Percentiles rank a stretch among this genome's conserved stretches.
phyloP scores from a whole-genome alignment of 2,888 invertebrate species.

The Morpho achilles region DNA sequence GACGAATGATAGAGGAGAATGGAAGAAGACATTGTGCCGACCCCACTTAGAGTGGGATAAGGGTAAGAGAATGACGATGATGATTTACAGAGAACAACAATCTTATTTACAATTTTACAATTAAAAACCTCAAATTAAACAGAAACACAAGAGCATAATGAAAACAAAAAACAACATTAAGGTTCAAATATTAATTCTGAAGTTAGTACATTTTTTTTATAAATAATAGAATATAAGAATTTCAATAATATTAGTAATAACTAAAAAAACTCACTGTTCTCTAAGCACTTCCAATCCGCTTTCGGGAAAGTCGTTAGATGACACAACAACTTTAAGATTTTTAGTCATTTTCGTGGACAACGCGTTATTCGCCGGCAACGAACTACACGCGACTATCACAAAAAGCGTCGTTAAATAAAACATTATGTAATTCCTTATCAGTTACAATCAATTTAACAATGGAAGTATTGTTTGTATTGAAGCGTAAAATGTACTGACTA shows the following conservation, averaged over 20 bases:
- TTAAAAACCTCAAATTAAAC: too few species aligned
- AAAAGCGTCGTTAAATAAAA: constrained; percentile 19
- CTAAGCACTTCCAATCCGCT: constrained; percentile 82
- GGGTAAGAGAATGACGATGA: too few species aligned
- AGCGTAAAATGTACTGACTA: neutral
- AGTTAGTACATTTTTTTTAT: too few species aligned
- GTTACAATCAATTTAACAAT: constrained; percentile 13
- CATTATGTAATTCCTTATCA: constrained; percentile 15
- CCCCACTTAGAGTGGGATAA: too few species aligned
- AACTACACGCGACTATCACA: constrained; percentile 34
- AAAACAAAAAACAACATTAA: too few species aligned
- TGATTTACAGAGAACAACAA: too few species aligned
- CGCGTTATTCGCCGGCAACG: constrained; percentile 32
- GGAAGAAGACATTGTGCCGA: too few species aligned
- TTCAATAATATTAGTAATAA: constrained; percentile 6
- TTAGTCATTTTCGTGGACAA: constrained; percentile 52
- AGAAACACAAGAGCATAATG: too few species aligned
- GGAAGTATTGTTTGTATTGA: constrained; percentile 6
- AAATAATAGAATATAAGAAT: too few species aligned
- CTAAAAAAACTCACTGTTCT: constrained; percentile 79
- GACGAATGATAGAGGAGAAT: too few species aligned
- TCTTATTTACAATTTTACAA: too few species aligned
- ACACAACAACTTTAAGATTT: constrained; percentile 83
- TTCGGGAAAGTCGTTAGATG: constrained; percentile 83
- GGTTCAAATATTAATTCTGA: too few species aligned